Percentiles rank a stretch among this genome's conserved stretches.
Conservation (phyloP, 2,888 invertebrate species). For the Mongoloraphidia duomilia region DNA sequence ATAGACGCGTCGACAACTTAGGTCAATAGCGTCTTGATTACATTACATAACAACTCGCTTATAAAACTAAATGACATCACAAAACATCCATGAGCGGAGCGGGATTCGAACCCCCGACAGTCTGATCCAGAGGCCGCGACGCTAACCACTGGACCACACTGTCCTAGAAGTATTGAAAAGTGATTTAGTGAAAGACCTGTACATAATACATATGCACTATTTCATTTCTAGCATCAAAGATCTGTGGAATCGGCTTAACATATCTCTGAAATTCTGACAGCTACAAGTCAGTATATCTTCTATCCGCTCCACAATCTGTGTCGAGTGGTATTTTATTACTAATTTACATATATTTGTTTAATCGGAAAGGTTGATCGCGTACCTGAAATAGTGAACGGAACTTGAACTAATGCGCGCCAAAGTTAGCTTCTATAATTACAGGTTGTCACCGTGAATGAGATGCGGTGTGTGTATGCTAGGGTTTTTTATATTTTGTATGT, state of each 20-base stretch:
- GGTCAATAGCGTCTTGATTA: too few species aligned
- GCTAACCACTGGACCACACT: too few species aligned
- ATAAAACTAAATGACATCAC: too few species aligned
- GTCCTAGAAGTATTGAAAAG: too few species aligned
- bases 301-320: slow-evolving; percentile 10
- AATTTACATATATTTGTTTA: slow-evolving; percentile 2
- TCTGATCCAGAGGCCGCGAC: too few species aligned
- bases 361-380: slow-evolving; percentile 19
- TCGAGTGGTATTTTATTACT: not conserved
- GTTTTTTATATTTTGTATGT: slow-evolving; percentile 22
- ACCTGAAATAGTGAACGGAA: slow-evolving; percentile 18
- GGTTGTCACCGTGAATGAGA: slow-evolving; percentile 27
- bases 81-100: too few species aligned
- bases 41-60: too few species aligned
- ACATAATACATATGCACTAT: too few species aligned
- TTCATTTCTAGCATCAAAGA: too few species aligned
- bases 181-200: too few species aligned
- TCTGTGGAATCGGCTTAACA: slow-evolving; percentile 20
- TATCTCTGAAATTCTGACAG: slow-evolving; percentile 20
- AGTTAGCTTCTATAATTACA: slow-evolving; percentile 21
- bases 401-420: slow-evolving; percentile 21
- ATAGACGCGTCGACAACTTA: too few species aligned
- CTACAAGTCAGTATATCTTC: slow-evolving; percentile 18
- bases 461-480: slow-evolving; percentile 18
- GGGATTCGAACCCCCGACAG: too few species aligned